Evolutionary conservation across 2,797 vertebrate species (phyloP), one percentile per base, ranked within the genome.

Genomic region (Champsocephalus gunnari): DNA sequence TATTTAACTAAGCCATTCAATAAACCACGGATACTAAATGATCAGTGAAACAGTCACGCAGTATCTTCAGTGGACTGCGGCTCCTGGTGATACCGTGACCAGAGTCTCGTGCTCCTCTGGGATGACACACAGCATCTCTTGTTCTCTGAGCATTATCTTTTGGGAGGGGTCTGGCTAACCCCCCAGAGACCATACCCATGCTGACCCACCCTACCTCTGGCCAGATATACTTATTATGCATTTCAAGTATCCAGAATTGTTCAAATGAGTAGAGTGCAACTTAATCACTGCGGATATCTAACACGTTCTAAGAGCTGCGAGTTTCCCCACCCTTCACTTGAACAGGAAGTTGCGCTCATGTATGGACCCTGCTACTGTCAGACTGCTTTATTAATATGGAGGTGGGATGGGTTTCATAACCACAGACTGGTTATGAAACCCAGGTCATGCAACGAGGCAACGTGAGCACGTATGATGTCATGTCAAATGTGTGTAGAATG

Each of bases 181-280:
- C 72, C 83, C 61, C 16, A 34, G 41, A 44, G 61, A 73, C 88
- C 81, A 87, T 21, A 72, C 89, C 34, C 34, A 34, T 34, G 34
- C 54, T 34, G 38, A 73, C 62, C 68, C 76, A 57, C 64, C 75
- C 69, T 60, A 43, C 55, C 51, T 13, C 47, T 53, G 55, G 51
- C 65, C 44, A 43, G 17, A 73, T 45, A 50, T 32, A 47, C 60
- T 55, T 61, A 10, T 45, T 51, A 41, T n/a, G 56, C 45, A 55
- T 28, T 59, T 3, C 2, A 56, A 57, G 59, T 16, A 66, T 74
- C 50, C 19, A 43, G 13, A 47, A 57, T 12, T 24, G 65, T 5
- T 32, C 24, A 45, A 17, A 68, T 28, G 34, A 58, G 5, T 14
- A 53, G 69, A 19, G n/a, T 73, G 21, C 24, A 19, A 59, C 48